Evolutionary conservation across 2,888 invertebrate species (phyloP).

Genomic region (Ophion obscuratus): DNA sequence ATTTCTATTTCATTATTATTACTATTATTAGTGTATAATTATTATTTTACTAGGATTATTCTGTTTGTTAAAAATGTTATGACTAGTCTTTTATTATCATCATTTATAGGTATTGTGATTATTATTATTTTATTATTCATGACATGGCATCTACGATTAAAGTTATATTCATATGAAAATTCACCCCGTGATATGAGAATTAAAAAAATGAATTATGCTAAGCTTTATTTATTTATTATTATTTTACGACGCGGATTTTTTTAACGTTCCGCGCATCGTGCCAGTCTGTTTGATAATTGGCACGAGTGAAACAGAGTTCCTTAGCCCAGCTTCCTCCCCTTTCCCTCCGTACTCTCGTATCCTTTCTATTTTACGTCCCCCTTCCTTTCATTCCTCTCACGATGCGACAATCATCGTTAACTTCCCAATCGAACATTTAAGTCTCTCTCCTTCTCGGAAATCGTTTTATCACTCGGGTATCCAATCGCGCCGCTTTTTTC

Average conservation of each 20-base stretch:
- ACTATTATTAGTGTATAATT: no score
- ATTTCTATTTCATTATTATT: no score
- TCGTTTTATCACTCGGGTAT: slow-evolving; percentile 6
- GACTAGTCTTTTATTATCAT: no score
- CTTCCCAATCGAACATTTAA: neutral
- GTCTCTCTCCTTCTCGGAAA: slow-evolving; percentile 12
- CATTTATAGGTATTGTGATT: neutral
- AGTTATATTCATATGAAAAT: neutral
- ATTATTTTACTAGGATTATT: no score
- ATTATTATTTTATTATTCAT: neutral
- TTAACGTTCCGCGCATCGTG: slow-evolving; percentile 54
- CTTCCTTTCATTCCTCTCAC: neutral
- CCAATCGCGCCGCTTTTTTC: neutral
- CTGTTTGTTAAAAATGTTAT: no score
- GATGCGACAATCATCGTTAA: slow-evolving; percentile 25
- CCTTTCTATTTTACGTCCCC: slow-evolving; percentile 33
- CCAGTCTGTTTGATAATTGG: slow-evolving; percentile 75
- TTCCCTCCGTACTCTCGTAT: slow-evolving; percentile 34
- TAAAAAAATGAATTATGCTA: neutral
- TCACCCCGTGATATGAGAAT: neutral
- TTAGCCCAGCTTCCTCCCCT: slow-evolving; percentile 58
- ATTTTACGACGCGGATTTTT: slow-evolving; percentile 19
- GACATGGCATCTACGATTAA: neutral
- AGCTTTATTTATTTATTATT: slow-evolving; percentile 9
- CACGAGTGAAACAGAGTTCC: slow-evolving; percentile 69